Evolutionary conservation across 2,888 invertebrate genomes (phyloP).

Genomic region (Dyspetes luteomarginatus): DNA sequence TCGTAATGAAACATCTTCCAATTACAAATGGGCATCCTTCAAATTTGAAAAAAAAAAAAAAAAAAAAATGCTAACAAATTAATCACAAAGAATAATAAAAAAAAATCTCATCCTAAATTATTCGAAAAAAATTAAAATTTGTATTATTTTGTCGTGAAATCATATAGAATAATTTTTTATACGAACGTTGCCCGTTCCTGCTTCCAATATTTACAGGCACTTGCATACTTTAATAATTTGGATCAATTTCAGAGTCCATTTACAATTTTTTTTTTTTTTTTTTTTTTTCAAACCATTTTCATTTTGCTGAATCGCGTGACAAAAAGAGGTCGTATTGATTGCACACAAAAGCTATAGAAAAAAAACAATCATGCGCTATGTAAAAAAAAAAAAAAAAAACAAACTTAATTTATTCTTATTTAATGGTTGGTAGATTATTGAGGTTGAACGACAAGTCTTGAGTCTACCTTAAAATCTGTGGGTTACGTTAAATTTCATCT

Average conservation of each 20-base stretch:
- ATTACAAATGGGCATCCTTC: not conserved
- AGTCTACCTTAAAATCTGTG: conserved; percentile 4
- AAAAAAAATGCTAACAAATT: not conserved
- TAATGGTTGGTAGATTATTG: conserved; percentile 61
- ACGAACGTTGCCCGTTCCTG: not conserved
- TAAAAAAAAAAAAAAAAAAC: conserved; percentile 46
- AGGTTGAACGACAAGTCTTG: conserved; percentile 17
- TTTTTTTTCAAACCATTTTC: not conserved
- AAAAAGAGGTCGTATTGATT: conserved; percentile 15
- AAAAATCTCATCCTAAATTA: conserved; percentile 11
- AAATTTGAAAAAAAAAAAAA: too few relatives aligned
- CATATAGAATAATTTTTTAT: conserved; percentile 3
- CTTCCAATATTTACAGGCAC: not conserved
- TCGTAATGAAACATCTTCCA: conserved; percentile 23
- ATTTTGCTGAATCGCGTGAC: conserved; percentile 7
- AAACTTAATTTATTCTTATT: conserved; percentile 65
- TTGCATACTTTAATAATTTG: not conserved
- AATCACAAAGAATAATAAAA: not conserved
- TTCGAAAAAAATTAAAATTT: not conserved
- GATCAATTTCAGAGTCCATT: not conserved
- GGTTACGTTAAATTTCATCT: conserved; percentile 29
- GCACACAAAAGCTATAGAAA: conserved; percentile 22
- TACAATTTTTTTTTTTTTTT: not conserved
- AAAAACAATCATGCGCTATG: conserved; percentile 38
- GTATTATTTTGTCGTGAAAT: not conserved